Evolutionary conservation across 2,888 invertebrate species (phyloP).

Genomic region (Diadegma fenestrale): DNA sequence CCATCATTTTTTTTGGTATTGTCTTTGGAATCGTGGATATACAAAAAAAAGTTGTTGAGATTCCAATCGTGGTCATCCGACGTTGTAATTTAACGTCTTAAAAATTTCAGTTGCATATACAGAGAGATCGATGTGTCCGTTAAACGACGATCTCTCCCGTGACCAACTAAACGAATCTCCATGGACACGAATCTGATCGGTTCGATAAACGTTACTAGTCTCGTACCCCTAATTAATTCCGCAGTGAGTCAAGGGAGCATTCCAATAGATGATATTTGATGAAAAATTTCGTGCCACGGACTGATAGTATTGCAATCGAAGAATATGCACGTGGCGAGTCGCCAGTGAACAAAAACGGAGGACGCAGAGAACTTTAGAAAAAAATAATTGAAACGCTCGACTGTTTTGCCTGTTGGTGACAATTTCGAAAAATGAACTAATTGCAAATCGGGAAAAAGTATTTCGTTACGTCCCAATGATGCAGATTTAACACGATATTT

Average conservation of each 20-base stretch:
- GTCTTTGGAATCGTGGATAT: neutral
- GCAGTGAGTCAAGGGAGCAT: slow-evolving; percentile 26
- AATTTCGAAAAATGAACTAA: too few relatives aligned
- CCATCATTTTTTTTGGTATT: neutral
- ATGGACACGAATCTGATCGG: slow-evolving; percentile 34
- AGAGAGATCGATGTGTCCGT: slow-evolving; percentile 12
- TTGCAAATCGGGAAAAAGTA: too few relatives aligned
- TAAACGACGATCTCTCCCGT: slow-evolving; percentile 34
- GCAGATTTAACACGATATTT: too few relatives aligned
- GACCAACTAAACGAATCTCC: slow-evolving; percentile 46
- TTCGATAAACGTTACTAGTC: slow-evolving; percentile 47
- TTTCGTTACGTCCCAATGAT: too few relatives aligned
- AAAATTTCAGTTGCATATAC: neutral
- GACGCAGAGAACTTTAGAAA: neutral
- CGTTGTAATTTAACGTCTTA: too few relatives aligned
- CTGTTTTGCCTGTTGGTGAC: too few relatives aligned
- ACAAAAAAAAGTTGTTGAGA: neutral
- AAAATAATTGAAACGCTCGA: too few relatives aligned
- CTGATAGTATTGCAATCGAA: neutral
- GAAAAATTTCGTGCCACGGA: neutral
- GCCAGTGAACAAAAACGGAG: neutral
- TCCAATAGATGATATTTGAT: neutral
- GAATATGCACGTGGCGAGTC: neutral
- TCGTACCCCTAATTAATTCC: slow-evolving; percentile 30
- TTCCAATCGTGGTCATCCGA: too few relatives aligned